Evolutionary conservation across 2,797 vertebrate species (phyloP).

Genomic region (Macrochelys suwanniensis): DNA sequence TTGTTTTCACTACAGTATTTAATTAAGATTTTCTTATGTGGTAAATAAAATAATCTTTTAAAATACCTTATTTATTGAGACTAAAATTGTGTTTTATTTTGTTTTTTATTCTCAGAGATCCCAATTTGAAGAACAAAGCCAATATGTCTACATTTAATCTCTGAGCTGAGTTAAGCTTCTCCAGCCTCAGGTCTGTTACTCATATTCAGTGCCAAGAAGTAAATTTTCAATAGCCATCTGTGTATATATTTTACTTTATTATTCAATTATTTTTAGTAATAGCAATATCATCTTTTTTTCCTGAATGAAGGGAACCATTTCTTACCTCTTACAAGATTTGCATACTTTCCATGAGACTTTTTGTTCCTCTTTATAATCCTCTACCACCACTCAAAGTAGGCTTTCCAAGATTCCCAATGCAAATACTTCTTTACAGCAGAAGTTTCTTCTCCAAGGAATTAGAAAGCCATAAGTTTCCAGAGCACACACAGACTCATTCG

Average conservation of each 20-base stretch:
- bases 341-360: conserved; percentile 31
- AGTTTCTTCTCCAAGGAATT: background rate
- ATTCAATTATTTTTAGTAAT: background rate
- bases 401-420: background rate
- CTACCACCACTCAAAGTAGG: background rate
- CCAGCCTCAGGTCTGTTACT: background rate
- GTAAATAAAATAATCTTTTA: background rate
- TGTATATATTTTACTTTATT: background rate
- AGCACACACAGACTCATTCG: rapidly evolving
- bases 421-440: conserved; percentile 7
- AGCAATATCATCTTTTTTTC: background rate
- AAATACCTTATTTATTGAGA: background rate
- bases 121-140: background rate
- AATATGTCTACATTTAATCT: background rate
- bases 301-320: conserved; percentile 18
- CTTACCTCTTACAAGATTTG: conserved; percentile 1
- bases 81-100: background rate
- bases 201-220: background rate
- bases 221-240: background rate
- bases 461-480: background rate
- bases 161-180: background rate
- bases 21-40: rapidly evolving
- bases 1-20: rapidly evolving
- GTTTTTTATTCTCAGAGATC: too few species aligned
- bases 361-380: conserved; percentile 31